Evolutionary conservation across 2,888 invertebrate genomes (phyloP).

Genomic region (Taphrorychus bicolor): DNA sequence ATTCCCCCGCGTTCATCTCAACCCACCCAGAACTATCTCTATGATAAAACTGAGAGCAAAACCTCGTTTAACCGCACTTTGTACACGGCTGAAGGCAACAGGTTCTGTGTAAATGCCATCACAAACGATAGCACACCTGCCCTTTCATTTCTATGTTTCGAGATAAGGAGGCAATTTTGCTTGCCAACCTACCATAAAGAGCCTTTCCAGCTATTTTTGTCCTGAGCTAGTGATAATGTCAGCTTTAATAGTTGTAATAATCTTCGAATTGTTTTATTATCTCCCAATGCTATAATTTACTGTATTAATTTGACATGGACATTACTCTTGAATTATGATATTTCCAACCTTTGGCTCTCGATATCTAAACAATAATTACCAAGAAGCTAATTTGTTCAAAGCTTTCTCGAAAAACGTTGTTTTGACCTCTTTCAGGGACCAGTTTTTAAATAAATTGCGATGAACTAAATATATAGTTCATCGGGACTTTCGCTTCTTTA

Average conservation of each 20-base stretch:
- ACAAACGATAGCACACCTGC: conserved; percentile 6
- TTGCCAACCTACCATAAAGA: neutral
- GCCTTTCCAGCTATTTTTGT: neutral
- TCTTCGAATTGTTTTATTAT: neutral
- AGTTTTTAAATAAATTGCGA: neutral
- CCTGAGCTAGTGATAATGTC: neutral
- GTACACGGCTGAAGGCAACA: conserved; percentile 3
- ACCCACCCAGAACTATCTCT: neutral
- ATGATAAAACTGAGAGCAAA: neutral
- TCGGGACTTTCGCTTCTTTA: neutral
- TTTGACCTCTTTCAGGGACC: neutral
- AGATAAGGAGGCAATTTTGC: conserved; percentile 6
- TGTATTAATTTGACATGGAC: neutral
- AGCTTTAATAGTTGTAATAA: neutral
- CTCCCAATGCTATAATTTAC: neutral
- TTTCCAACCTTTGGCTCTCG: neutral
- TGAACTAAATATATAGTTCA: neutral
- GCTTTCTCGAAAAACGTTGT: neutral
- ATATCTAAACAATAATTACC: neutral
- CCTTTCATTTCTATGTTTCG: conserved; percentile 3
- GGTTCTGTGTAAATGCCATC: conserved; percentile 1
- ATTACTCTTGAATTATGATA: neutral
- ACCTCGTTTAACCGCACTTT: neutral
- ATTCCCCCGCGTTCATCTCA: neutral
- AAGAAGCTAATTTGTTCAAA: neutral